Base-by-base conservation (phyloP, 2,113 vertebrate species). In the Callithrix jacchus region DNA sequence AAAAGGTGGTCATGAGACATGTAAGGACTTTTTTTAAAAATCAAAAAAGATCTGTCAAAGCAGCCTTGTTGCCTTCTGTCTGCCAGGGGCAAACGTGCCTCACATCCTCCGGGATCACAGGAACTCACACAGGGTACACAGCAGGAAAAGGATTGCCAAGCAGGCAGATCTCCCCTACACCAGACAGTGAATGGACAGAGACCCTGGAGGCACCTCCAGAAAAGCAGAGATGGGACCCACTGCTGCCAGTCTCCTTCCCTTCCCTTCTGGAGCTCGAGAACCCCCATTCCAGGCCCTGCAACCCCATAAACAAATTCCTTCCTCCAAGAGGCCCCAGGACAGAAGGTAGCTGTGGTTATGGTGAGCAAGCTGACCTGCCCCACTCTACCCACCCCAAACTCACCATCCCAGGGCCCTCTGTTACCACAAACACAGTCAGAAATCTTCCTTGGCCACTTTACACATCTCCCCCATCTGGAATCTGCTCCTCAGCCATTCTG, bases 391-490 rank as follows among this genome's bases (percentile, higher is more conserved):
- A 17, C 61, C 21, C 87, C 80, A 6, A 37, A 64, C 21, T 47
- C 2, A 0, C 61, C 42, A 23, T 45, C 68, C 4, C 37, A 40
- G 20, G 4, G 9, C 45, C 89, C 32, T 45, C 4, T 3, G 5
- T 98, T 98, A 98, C 99, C 99, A 96, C 93, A 99, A 96, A 79
- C 99, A 99, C 91, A 98, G 93, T 58, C 99, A 97, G 70, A 98
- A 98, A 82, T 99, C 98, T 1, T 98, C 98, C 90, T 99, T 98
- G 8, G 99, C 98, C 64, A 99, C 98, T 97, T 98, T 98, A 91
- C 99, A 99, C 40, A 98, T 74, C 87, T 99, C 98, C 94, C 98
- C 98, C 85, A 98, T 97, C 37, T 97, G 98, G 95, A 99, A 99
- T 96, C 98, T 98, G 94, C 95, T 98, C 95, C 98, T 98, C 96